A percentile compares a stretch with the other conserved stretches of the same genome.
phyloP scores from a whole-genome alignment of 2,888 invertebrate species.

The Caenorhabditis sp. region DNA sequence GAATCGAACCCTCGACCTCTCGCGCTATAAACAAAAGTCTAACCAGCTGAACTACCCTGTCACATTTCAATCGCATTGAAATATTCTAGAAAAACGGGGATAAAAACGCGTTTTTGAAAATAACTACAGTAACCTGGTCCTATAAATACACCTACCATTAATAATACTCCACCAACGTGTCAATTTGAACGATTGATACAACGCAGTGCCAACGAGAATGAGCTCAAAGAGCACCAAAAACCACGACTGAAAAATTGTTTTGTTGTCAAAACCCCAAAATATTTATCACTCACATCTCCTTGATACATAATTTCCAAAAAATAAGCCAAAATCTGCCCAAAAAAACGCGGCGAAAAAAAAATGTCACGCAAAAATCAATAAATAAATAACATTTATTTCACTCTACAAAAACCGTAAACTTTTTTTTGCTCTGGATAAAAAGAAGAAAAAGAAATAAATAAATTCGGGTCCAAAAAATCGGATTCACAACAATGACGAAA shows the following conservation, averaged over 20 bases:
- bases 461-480: too few relatives aligned
- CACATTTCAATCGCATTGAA: too few relatives aligned
- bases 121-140: background rate
- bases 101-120: too few relatives aligned
- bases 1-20: too few relatives aligned
- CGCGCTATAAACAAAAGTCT: too few relatives aligned
- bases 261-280: background rate
- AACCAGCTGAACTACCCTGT: too few relatives aligned
- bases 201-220: constrained; percentile 27
- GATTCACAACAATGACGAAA: constrained; percentile 26
- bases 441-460: background rate
- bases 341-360: constrained; percentile 4
- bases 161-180: constrained; percentile 33
- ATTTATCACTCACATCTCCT: constrained; percentile 22
- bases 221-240: constrained; percentile 34
- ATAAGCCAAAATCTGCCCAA: background rate
- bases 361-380: constrained; percentile 3
- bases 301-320: constrained; percentile 24
- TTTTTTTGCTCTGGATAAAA: background rate
- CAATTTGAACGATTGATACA: constrained; percentile 31
- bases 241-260: constrained; percentile 28
- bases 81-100: too few relatives aligned
- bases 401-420: background rate
- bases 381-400: background rate
- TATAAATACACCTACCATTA: constrained; percentile 6